Evolutionary conservation across 1,140 invertebrate species (phyloP).

Genomic region (Eumeta japonica): DNA sequence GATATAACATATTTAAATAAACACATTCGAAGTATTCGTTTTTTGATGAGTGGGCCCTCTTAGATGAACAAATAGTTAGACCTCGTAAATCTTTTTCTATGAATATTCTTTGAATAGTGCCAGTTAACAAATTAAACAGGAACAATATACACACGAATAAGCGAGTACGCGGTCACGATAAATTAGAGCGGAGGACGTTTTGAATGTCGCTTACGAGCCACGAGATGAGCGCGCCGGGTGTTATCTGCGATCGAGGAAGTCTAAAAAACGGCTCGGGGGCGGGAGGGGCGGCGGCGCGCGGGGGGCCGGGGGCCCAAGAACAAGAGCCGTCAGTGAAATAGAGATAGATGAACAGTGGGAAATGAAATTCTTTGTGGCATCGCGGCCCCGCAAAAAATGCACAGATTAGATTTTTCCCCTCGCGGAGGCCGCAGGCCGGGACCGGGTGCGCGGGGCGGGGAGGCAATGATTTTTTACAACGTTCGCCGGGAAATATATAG

Average conservation of each 20-base stretch:
- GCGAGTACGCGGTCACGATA: slow-evolving; percentile 20
- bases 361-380: slow-evolving; percentile 61
- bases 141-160: too few relatives aligned
- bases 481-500: slow-evolving; percentile 43
- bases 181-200: slow-evolving; percentile 35
- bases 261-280: slow-evolving; percentile 44
- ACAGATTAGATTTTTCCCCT: slow-evolving; percentile 60
- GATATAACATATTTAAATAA: too few relatives aligned
- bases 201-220: slow-evolving; percentile 41
- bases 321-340: slow-evolving; percentile 56
- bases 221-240: slow-evolving; percentile 50
- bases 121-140: too few relatives aligned
- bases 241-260: slow-evolving; percentile 54
- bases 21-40: too few relatives aligned
- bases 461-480: slow-evolving; percentile 58
- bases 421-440: slow-evolving; percentile 45
- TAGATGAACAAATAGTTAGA: too few relatives aligned
- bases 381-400: slow-evolving; percentile 60
- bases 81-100: too few relatives aligned
- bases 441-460: too few relatives aligned
- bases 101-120: too few relatives aligned
- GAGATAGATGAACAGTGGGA: slow-evolving; percentile 60
- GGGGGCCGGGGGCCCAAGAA: slow-evolving; percentile 33
- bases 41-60: too few relatives aligned
- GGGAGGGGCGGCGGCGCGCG: slow-evolving; percentile 11